A percentile compares a stretch with the other conserved stretches of the same genome.
phyloP scores from a whole-genome alignment of 2,888 invertebrate species.

The Drosophila paramelanica region DNA sequence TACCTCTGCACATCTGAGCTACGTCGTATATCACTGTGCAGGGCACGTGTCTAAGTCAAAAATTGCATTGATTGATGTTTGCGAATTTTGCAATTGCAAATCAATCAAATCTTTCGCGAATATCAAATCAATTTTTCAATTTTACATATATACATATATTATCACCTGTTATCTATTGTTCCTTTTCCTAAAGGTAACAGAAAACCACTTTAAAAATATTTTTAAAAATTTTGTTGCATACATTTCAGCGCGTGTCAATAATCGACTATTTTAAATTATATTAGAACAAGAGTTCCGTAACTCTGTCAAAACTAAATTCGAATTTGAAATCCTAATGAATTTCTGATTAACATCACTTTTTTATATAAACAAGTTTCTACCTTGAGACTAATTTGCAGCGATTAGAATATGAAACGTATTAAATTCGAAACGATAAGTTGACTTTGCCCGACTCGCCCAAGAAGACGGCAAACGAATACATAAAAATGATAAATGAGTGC shows the following conservation, averaged over 20 bases:
- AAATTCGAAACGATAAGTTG: constrained; percentile 37
- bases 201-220: too few species aligned
- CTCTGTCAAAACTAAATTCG: too few species aligned
- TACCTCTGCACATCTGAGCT: constrained; percentile 60
- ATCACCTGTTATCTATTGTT: too few species aligned
- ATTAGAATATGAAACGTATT: constrained; percentile 56
- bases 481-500: constrained; percentile 79
- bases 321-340: too few species aligned
- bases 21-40: constrained; percentile 55
- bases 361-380: background rate
- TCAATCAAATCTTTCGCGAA: constrained; percentile 63
- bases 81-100: constrained; percentile 49
- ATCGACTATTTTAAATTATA: background rate
- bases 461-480: constrained; percentile 32
- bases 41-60: constrained; percentile 57
- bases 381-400: constrained; percentile 45
- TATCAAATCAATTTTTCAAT: constrained; percentile 9
- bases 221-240: background rate
- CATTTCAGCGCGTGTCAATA: background rate
- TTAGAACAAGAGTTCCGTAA: too few species aligned
- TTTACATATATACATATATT: too few species aligned
- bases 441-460: constrained; percentile 24
- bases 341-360: too few species aligned
- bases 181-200: too few species aligned
- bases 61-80: constrained; percentile 61